phyloP scores from a whole-genome alignment of 2,797 vertebrate species.

The Dicrostonyx torquatus region DNA sequence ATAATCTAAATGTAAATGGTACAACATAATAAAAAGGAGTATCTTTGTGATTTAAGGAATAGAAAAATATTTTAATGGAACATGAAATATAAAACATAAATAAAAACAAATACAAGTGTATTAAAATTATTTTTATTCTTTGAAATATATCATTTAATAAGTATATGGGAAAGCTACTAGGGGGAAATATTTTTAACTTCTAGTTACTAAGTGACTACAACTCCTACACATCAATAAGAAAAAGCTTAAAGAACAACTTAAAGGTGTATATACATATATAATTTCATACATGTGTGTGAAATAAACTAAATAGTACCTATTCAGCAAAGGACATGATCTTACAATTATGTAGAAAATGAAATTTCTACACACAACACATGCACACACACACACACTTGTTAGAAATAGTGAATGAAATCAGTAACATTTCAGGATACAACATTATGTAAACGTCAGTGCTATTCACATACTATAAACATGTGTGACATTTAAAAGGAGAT shows the following conservation, averaged over 20 bases:
- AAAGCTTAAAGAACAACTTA: background rate
- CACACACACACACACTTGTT: background rate
- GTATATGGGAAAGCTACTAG: background rate
- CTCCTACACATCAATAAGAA: background rate
- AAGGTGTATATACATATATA: background rate
- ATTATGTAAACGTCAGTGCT: background rate
- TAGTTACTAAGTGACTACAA: conserved; percentile 37
- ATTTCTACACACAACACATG: background rate
- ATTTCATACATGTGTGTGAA: background rate
- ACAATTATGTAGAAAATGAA: background rate
- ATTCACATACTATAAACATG: background rate
- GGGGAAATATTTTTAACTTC: background rate
- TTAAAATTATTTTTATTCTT: background rate
- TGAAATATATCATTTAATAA: background rate
- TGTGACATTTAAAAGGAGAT: background rate
- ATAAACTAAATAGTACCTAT: background rate
- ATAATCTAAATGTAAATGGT: background rate
- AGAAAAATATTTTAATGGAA: background rate
- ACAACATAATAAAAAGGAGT: background rate
- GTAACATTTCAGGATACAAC: background rate
- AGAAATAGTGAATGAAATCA: background rate
- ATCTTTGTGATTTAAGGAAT: background rate
- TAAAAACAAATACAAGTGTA: background rate
- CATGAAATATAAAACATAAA: background rate
- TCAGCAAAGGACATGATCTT: background rate